These are phyloP conservation scores for Calyptommatus sinebrachiatus DNA, from an alignment of 2,113 vertebrate species.

Conservation along the genomic window DNA sequence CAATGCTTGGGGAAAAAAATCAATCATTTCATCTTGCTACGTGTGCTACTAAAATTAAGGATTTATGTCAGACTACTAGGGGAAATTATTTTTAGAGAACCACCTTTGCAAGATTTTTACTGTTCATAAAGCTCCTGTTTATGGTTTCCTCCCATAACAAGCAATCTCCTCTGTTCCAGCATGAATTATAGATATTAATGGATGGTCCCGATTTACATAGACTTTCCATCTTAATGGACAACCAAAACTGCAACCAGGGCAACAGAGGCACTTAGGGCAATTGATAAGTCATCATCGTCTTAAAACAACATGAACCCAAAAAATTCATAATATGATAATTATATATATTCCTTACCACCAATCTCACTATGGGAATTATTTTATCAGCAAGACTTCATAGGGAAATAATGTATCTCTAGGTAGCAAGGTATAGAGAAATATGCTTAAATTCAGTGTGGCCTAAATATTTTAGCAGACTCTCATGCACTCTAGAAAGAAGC, in stretches of 20 bases:
- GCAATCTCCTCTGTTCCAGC: slow-evolving; percentile 52
- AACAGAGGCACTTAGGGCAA: slow-evolving; percentile 60
- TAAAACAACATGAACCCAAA: slow-evolving; percentile 42
- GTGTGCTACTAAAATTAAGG: slow-evolving; percentile 67
- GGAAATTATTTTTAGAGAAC: slow-evolving; percentile 64
- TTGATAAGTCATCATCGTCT: slow-evolving; percentile 41
- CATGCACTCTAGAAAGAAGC: slow-evolving; percentile 25
- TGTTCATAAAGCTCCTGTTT: slow-evolving; percentile 57
- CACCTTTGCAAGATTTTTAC: slow-evolving; percentile 57
- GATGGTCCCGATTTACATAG: slow-evolving; percentile 59
- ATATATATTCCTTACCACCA: slow-evolving; percentile 19
- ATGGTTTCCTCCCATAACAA: slow-evolving; percentile 38
- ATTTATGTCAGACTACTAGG: slow-evolving; percentile 59
- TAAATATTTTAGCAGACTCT: slow-evolving; percentile 33
- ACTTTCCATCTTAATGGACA: slow-evolving; percentile 63
- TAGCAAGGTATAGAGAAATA: slow-evolving; percentile 19
- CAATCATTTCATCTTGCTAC: slow-evolving; percentile 65
- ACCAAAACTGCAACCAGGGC: slow-evolving; percentile 50
- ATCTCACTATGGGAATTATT: slow-evolving; percentile 26
- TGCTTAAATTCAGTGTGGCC: slow-evolving; percentile 22
- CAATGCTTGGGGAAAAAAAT: slow-evolving; percentile 61
- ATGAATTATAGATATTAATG: slow-evolving; percentile 65
- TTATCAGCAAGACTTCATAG: slow-evolving; percentile 36
- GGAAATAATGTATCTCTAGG: slow-evolving; percentile 27
- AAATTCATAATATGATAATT: slow-evolving; percentile 17